phyloP scores from a whole-genome alignment of 2,113 vertebrate species.

The Motacilla tschutschensis region DNA sequence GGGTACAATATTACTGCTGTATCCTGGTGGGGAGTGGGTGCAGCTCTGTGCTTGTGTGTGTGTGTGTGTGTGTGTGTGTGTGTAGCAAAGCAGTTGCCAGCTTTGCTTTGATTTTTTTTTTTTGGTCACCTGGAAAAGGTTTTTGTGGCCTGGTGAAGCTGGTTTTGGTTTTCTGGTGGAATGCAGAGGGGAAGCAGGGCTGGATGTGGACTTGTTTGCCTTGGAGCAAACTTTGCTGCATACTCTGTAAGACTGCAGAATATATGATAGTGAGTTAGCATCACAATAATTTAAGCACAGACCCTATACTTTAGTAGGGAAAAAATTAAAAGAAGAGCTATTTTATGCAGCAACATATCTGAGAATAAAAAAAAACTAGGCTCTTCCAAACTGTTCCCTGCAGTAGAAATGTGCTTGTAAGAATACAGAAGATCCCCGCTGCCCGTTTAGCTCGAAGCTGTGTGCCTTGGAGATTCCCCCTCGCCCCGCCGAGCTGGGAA shows the following conservation, averaged over 20 bases:
- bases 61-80: rapidly evolving
- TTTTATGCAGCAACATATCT: too few species aligned
- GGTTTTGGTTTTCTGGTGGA: neutral
- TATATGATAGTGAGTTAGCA: too few species aligned
- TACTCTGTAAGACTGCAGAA: too few species aligned
- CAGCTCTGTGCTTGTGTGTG: rapidly evolving
- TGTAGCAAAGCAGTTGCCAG: neutral
- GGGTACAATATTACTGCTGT: rapidly evolving
- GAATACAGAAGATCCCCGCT: too few species aligned
- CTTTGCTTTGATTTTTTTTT: neutral
- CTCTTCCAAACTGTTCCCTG: too few species aligned
- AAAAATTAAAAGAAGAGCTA: too few species aligned
- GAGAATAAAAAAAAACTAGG: too few species aligned
- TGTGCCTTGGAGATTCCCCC: neutral
- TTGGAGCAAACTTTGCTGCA: neutral
- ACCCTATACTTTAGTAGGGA: too few species aligned
- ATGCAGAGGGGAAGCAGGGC: too few species aligned
- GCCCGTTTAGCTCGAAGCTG: rapidly evolving
- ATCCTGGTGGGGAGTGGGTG: neutral
- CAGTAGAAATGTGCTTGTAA: too few species aligned
- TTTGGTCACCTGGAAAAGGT: neutral
- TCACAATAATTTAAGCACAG: too few species aligned
- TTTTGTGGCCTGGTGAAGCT: neutral
- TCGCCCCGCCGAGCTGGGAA: neutral
- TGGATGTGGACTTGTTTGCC: rapidly evolving